Base-by-base conservation (phyloP, 2,113 vertebrate species). In the Dascyllus trimaculatus region DNA sequence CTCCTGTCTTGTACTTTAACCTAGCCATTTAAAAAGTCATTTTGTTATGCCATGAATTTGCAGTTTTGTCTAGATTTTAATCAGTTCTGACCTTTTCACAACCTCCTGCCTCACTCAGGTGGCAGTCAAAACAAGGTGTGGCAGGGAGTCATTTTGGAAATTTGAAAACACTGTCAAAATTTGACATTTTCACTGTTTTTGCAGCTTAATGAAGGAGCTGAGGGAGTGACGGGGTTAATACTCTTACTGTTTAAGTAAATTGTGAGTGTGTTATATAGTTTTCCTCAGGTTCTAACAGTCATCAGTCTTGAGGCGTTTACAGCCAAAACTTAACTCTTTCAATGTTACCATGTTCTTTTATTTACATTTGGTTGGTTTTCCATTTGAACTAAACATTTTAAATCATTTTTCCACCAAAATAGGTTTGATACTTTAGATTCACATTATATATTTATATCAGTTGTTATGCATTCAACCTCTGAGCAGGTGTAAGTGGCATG, bases 181-280 rank as follows among this genome's bases (percentile, higher is more conserved):
- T 79, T 85, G 88, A 94, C 92, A 91, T 85, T 91, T 91, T 89
- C 15, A 38, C 89, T n/a, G 17, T 88, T 68, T 35, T 76, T 62
- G 73, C 54, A 91, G 92, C 88, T 90, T 93, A 88, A 88, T 89
- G 46, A n/a, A n/a, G n/a, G n/a, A n/a, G n/a, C n/a, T n/a, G n/a
- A 85, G 82, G 83, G 91, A 90, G 93, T 93, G 94, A 81, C 78
- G n/a, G 60, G 69, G 58, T 94, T 94, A 93, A 95, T 92, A 90
- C 89, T 91, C 91, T 88, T 85, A 92, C 93, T 93, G 91, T 95
- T 92, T 95, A 94, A 95, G 95, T n/a, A 10, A 10, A 21, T 51
- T 21, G 17, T 51, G 48, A 18, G 18, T 21, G 19, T 19, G n/a
- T 2, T 2, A 21, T 51, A 21, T 93, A 90, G 92, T 92, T 92